These are phyloP conservation scores for Tetrax tetrax DNA, from an alignment of 2,113 vertebrate genomes.

Conservation along the genomic window DNA sequence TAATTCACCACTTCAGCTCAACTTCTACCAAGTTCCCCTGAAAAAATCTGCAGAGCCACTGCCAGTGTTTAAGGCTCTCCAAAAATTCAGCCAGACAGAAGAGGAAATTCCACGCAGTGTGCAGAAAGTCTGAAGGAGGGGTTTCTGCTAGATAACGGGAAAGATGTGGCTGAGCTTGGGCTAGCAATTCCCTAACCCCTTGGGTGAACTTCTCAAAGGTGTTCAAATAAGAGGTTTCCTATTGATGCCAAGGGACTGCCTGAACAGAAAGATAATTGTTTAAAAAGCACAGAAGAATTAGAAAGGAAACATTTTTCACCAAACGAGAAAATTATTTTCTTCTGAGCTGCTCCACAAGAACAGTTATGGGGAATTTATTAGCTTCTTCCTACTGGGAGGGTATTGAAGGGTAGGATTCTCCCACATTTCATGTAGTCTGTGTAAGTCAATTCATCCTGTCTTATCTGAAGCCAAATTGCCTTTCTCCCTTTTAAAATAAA, in stretches of 20 bases:
- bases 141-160: constrained; percentile 26
- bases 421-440: neutral
- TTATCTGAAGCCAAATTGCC: neutral
- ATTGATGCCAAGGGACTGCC: neutral
- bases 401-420: neutral
- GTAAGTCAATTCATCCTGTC: neutral
- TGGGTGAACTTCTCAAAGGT: neutral
- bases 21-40: neutral
- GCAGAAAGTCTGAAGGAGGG: neutral
- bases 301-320: neutral
- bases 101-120: neutral
- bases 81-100: constrained; percentile 54
- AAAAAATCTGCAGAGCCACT: constrained; percentile 2
- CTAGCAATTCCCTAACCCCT: neutral
- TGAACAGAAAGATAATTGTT: neutral
- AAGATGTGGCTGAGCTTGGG: neutral
- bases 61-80: constrained; percentile 23
- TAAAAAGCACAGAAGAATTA: neutral
- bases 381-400: neutral
- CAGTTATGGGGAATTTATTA: neutral
- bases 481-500: neutral
- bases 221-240: neutral
- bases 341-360: neutral
- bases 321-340: neutral
- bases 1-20: constrained; percentile 16